Evolutionary conservation across 2,797 vertebrate species (phyloP), one percentile per base, ranked within the genome.

Genomic region (Denticeps clupeoides): DNA sequence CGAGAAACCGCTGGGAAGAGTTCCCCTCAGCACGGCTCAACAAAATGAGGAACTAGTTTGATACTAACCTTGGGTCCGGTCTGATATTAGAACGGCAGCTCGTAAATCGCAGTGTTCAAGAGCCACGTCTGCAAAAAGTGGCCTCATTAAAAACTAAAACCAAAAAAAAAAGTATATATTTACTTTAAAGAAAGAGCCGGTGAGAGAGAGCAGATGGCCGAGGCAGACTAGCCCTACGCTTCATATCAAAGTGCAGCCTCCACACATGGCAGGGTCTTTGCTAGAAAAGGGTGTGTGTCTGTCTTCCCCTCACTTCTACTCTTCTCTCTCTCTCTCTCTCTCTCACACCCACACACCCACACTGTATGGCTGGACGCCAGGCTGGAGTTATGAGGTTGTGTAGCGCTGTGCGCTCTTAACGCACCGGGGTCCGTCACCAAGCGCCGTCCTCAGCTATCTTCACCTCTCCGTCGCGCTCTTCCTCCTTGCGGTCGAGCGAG

Each of bases 381-480:
- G 64, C 61, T 60, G 67, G 67, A 74, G 71, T 76, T 77, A 80
- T 75, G 55, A 27, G 71, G 51, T 64, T 54, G 69, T 51, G 58
- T 55, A 71, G 72, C 69, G 70, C n/a, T n/a, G 74, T 51, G 55
- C 32, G 67, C 56, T 38, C 59, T 62, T 72, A 75, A 82, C 67
- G 59, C 63, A 44, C 41, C 40, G 24, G 45, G 49, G 33, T 37
- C 33, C 19, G 15, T 37, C 15, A 19, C 33, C 10, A 33, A 37
- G 33, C 37, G 5, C 33, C 18, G 33, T 16, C 15, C 33, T 37
- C 37, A 15, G 8, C 4, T 19, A 10, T 31, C 31, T 33, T 31
- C 11, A 28, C 9, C 27, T 28, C 16, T 2, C 22, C 23, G 5
- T 24, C 24, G 25, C 24, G 3, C 24, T 25, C 24, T 25, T 24